These are phyloP conservation scores for Meriones psammophilus DNA, from an alignment of 2,797 vertebrate genomes.

Conservation along the genomic window DNA sequence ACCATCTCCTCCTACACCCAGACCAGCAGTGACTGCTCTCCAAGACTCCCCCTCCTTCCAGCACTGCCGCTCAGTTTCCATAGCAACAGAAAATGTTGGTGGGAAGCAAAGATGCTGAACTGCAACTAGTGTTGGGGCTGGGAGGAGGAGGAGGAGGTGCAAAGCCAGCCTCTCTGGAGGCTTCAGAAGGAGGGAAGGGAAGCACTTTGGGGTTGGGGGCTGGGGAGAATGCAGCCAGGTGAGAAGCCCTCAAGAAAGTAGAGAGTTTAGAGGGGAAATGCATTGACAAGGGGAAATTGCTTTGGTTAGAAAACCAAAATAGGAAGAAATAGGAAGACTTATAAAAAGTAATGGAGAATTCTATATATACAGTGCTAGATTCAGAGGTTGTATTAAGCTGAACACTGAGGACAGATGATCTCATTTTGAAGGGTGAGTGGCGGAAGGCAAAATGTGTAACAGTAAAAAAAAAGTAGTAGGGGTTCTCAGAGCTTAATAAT, in stretches of 20 bases:
- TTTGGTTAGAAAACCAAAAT: constrained; percentile 33
- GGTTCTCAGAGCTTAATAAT: not conserved
- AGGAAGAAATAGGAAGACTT: constrained; percentile 6
- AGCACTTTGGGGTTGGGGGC: not conserved
- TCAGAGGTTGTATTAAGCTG: constrained; percentile 7
- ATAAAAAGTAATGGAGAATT: constrained; percentile 18
- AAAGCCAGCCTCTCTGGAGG: constrained; percentile 73
- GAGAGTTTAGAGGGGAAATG: not conserved
- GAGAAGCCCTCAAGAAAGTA: not conserved
- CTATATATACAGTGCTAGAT: not conserved
- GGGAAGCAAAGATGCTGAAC: constrained; percentile 83
- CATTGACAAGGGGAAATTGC: not conserved
- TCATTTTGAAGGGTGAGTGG: constrained; percentile 8
- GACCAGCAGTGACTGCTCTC: constrained; percentile 78
- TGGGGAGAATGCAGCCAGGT: not conserved
- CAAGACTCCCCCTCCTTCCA: constrained; percentile 79
- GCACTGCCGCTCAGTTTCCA: constrained; percentile 80
- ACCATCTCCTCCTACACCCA: constrained; percentile 76
- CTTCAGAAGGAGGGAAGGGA: constrained; percentile 22
- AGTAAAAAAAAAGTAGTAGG: not conserved
- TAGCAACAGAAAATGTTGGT: constrained; percentile 83
- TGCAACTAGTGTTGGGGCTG: constrained; percentile 74
- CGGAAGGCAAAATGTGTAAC: not conserved
- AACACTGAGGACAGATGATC: constrained; percentile 24
- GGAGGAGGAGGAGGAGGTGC: constrained; percentile 60